These are phyloP conservation scores for Paratilapia polleni DNA, from an alignment of 2,113 vertebrate species.

Conservation along the genomic window DNA sequence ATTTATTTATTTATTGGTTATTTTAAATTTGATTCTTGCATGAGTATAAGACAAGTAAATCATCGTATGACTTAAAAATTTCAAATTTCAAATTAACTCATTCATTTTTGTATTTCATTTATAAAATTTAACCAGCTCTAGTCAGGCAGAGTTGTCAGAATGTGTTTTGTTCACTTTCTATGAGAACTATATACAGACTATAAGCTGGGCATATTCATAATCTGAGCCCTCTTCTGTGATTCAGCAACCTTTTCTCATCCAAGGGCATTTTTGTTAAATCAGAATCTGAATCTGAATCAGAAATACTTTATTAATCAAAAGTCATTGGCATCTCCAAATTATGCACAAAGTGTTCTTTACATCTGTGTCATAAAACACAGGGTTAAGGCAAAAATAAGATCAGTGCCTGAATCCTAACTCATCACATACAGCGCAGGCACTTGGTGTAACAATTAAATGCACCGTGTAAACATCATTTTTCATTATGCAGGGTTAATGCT, in stretches of 20 bases:
- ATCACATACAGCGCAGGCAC: background rate
- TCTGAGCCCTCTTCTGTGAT: background rate
- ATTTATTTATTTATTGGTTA: background rate
- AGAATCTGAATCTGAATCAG: no score
- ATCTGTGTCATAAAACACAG: background rate
- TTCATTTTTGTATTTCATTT: no score
- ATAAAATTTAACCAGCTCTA: no score
- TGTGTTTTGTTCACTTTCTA: background rate
- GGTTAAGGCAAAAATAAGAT: no score
- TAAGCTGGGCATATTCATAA: background rate
- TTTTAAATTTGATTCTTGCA: background rate
- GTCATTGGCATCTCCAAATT: background rate
- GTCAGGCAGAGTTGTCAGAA: no score
- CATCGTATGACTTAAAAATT: no score
- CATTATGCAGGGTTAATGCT: background rate
- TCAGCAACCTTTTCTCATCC: background rate
- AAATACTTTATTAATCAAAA: no score
- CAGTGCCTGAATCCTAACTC: background rate
- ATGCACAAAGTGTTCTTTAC: background rate
- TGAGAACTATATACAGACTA: background rate
- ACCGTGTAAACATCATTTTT: accelerated
- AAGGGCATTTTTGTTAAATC: no score
- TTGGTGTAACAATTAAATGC: background rate
- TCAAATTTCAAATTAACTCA: no score
- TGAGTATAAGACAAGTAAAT: background rate